Base-by-base conservation (phyloP, 1,140 invertebrate genomes). In the Neuroterus valhalla region DNA sequence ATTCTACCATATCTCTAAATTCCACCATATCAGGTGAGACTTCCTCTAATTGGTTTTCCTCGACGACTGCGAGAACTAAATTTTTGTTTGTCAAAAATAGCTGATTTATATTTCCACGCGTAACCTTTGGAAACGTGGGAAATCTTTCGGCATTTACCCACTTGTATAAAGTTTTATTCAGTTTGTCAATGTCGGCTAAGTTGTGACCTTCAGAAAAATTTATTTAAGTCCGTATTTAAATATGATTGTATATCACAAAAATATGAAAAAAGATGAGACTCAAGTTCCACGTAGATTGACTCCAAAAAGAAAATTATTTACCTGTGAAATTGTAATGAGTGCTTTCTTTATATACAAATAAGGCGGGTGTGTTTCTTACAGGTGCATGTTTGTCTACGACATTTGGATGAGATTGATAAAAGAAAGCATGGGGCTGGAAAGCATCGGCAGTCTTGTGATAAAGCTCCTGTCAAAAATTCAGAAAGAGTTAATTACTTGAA, bases 91-190 rank as follows among this genome's bases (percentile, higher is more conserved):
- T 96, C 79, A 94, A 91, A 76, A 97, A 91, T 55, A 97, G 86
- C 86, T 96, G 93, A 89, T 96, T 93, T 73, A 98, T 94, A 85
- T 97, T 97, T 66, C 94, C 94, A 71, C 93, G 89, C 8, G 96
- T 96, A 10, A 98, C 93, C 92, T 96, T 97, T 11, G 96, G 95
- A 83, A 98, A 98, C 66, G 95, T 94, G 43, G 94, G 92, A 91
- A 98, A 99, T 73, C 98, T 91, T 87, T 99, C 97, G 48, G 93
- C 91, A 84, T 96, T 96, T 21, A 99, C 92, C 97, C 97, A 99
- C 66, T 94, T 93, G 75, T 94, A 92, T 75, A 98, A 88, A 42
- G 94, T 94, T 17, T 89, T 88, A 82, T 96, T 96, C 67, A 94
- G 84, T 72, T 90, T 81, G 66, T 92, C 89, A 68, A 91, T 89